Conservation (phyloP, 2,113 vertebrate species). For the Fukomys damarensis region DNA sequence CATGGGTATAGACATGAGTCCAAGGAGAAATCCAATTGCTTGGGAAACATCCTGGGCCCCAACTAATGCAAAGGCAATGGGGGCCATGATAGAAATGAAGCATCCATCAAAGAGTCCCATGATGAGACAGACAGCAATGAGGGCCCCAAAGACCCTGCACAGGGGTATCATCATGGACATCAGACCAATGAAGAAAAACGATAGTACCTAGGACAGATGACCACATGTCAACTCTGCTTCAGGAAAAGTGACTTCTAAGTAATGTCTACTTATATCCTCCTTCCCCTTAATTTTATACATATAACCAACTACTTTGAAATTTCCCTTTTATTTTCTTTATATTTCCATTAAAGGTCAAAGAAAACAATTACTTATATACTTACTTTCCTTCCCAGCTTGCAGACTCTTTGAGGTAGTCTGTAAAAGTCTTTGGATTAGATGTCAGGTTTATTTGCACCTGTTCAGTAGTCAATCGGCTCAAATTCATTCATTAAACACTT, state of each 20-base stretch:
- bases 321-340: background rate
- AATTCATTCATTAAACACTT: conserved; percentile 35
- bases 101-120: conserved; percentile 99
- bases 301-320: background rate
- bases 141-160: conserved; percentile 91
- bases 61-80: conserved; percentile 97
- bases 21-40: conserved; percentile 97
- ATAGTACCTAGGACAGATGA: conserved; percentile 88
- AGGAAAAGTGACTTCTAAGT: background rate
- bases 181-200: conserved; percentile 95
- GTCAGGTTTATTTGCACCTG: background rate
- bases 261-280: background rate
- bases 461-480: background rate
- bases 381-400: background rate
- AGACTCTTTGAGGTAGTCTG: conserved; percentile 23
- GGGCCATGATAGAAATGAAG: conserved; percentile 99
- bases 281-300: background rate
- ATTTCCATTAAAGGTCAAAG: background rate
- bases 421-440: background rate
- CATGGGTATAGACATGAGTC: conserved; percentile 98
- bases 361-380: background rate
- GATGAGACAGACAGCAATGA: conserved; percentile 95
- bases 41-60: conserved; percentile 94
- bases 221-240: conserved; percentile 14
- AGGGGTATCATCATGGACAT: conserved; percentile 99